A percentile compares a stretch with the other conserved stretches of the same genome.
phyloP scores from a whole-genome alignment of 2,113 vertebrate species.

The Tychaedon coryphoeus region DNA sequence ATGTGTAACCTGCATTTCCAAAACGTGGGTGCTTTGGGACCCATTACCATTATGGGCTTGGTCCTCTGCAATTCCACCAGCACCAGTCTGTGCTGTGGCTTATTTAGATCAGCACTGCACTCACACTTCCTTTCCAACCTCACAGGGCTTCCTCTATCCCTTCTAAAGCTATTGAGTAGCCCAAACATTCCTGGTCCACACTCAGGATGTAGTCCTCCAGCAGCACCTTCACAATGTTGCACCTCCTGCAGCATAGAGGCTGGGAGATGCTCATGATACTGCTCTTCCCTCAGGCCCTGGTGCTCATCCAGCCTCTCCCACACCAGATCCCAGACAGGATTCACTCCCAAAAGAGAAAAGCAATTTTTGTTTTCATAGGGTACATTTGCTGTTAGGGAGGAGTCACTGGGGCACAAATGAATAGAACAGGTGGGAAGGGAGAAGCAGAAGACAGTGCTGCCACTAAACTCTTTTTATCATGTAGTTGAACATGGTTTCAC shows the following conservation, averaged over 20 bases:
- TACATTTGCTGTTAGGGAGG: neutral
- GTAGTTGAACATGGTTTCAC: neutral
- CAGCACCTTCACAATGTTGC: accelerated
- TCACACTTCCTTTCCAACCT: neutral
- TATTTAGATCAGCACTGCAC: neutral
- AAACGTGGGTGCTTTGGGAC: accelerated
- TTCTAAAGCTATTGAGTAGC: neutral
- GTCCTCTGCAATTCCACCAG: neutral
- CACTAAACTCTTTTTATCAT: neutral
- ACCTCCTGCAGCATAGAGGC: neutral
- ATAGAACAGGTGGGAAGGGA: neutral
- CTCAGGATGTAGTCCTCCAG: neutral
- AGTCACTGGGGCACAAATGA: neutral
- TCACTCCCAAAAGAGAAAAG: neutral
- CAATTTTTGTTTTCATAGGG: neutral
- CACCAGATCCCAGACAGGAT: accelerated
- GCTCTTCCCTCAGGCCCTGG: neutral
- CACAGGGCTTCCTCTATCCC: neutral
- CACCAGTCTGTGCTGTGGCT: neutral
- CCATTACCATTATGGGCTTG: accelerated
- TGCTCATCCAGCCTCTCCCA: neutral
- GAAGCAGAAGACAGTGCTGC: neutral
- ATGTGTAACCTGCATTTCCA: neutral
- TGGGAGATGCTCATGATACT: neutral
- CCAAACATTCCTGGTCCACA: accelerated